Evolutionary conservation across 1,140 invertebrate species (phyloP).

Genomic region (Drosophila bocqueti): DNA sequence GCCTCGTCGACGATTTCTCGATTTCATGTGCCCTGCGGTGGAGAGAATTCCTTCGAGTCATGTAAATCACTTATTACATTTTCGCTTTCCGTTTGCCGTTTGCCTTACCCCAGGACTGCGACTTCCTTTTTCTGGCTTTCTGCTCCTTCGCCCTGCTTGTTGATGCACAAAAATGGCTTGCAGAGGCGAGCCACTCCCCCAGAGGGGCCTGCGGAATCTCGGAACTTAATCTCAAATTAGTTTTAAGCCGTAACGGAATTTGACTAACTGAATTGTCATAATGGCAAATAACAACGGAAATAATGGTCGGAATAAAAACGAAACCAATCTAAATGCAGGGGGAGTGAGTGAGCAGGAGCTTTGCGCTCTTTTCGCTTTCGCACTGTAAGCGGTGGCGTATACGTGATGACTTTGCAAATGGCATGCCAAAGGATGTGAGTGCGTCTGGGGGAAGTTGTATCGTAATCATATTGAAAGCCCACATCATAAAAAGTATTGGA

Average conservation of each 20-base stretch:
- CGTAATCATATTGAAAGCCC: constrained; percentile 72
- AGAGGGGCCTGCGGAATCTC: constrained; percentile 42
- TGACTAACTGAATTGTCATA: constrained; percentile 83
- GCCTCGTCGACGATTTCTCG: constrained; percentile 56
- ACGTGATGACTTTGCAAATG: constrained; percentile 83
- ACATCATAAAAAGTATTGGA: constrained; percentile 68
- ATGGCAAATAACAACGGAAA: constrained; percentile 82
- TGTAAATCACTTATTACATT: constrained; percentile 84
- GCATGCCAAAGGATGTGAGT: constrained; percentile 15
- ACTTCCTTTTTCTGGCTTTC: constrained; percentile 3
- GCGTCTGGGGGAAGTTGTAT: constrained; percentile 18
- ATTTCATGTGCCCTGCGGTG: constrained; percentile 67
- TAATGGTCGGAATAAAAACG: constrained; percentile 67
- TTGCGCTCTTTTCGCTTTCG: constrained; percentile 13
- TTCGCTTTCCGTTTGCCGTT: constrained; percentile 39
- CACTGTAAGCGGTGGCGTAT: constrained; percentile 62
- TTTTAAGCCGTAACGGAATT: constrained; percentile 81
- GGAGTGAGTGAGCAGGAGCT: constrained; percentile 33
- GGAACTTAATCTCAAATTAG: constrained; percentile 82
- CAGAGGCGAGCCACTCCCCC: constrained; percentile 37
- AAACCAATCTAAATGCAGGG: constrained; percentile 59
- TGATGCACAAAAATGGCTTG: constrained; percentile 65
- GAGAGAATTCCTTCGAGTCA: constrained; percentile 75
- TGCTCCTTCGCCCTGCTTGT: constrained; percentile 10
- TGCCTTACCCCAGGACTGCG: constrained; percentile 10